These are phyloP conservation scores for Apodemus agrarius DNA, from an alignment of 2,797 vertebrate species.

Conservation along the genomic window DNA sequence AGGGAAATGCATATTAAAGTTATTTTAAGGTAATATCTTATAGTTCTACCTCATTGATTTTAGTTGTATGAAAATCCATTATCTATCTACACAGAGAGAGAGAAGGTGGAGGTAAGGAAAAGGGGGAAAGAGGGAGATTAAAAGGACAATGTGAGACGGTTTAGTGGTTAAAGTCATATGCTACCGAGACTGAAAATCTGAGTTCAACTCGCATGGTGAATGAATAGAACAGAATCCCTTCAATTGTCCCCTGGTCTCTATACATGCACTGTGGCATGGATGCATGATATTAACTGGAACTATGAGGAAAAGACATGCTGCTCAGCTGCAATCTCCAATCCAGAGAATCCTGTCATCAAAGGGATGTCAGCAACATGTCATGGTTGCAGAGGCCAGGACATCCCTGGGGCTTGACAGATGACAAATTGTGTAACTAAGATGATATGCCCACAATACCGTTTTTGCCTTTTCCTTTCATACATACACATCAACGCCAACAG, in stretches of 20 bases:
- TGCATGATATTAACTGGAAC: background rate
- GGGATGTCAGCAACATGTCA: background rate
- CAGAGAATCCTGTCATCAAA: background rate
- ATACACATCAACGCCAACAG: background rate
- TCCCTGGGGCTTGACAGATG: background rate
- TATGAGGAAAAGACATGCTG: background rate
- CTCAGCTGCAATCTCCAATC: background rate
- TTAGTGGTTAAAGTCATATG: background rate
- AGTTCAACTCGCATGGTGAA: background rate
- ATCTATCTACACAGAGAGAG: background rate
- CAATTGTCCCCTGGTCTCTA: background rate
- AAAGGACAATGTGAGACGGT: background rate
- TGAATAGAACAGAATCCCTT: background rate
- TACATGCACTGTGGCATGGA: background rate
- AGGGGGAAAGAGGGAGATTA: too few relatives aligned
- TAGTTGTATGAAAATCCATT: background rate
- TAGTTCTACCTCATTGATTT: background rate
- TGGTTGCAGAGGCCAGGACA: accelerated
- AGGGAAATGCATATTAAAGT: background rate
- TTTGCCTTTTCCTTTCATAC: background rate
- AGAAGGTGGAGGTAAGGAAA: too few relatives aligned
- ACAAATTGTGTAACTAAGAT: background rate
- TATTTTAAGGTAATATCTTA: slow-evolving; percentile 14
- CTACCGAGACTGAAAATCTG: background rate
- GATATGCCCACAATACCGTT: background rate